Base-by-base conservation (phyloP, 2,113 vertebrate species). In the Seriola rivoliana region DNA sequence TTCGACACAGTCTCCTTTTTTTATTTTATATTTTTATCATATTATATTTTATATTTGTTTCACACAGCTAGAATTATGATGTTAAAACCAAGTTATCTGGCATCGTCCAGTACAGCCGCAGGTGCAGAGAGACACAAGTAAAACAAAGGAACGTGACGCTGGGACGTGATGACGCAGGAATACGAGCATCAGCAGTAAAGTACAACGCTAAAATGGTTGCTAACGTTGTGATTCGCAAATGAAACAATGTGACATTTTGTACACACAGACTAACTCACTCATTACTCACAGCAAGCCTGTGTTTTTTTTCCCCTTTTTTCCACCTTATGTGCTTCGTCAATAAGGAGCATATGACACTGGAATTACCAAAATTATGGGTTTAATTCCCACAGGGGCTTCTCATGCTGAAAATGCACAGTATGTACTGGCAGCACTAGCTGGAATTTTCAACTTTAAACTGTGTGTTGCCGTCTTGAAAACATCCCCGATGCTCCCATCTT, bases 291-390 rank as follows among this genome's bases (percentile, higher is more conserved):
- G 42, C 21, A 32, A 60, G 74, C 64, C 29, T 29, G 29, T 23
- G 59, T 64, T 59, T 44, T 59, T 44, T 46, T 36, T 44, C 4
- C 29, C 46, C 23, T 72, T n/a, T 23, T 1, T 60, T 55, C 75
- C 84, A 71, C 64, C 19, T n/a, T 58, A 50, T 32, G 29, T 67
- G 78, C 78, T 36, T 1, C 32, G 52, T 34, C 64, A 64, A 75
- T 66, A 55, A 71, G 52, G 7, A 73, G 74, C 73, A 68, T 8
- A 57, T 71, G 81, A 80, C 10, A 73, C 68, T 67, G 14, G 3
- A 69, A 85, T 77, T 34, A 86, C 76, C 85, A 42, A 72, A 89
- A 88, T 92, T 79, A 83, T 64, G 69, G 87, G 79, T 83, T 86
- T 46, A 5, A 34, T 11, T 73, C 38, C 72, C 73, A 44, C 57